These are phyloP conservation scores for Noctilio leporinus DNA, from an alignment of 2,113 vertebrate genomes.

Conservation along the genomic window DNA sequence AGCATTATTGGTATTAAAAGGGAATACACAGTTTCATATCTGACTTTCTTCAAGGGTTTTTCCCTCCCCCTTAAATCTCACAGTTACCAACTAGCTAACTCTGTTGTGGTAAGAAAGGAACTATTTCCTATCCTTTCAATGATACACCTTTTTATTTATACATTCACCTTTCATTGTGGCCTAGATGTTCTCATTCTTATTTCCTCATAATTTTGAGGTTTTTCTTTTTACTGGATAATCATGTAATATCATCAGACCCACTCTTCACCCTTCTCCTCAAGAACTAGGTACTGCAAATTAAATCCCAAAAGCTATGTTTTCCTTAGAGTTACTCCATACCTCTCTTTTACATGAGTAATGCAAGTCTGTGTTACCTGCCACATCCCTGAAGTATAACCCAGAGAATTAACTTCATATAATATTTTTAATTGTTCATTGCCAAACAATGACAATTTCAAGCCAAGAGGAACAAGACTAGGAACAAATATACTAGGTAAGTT, in stretches of 20 bases:
- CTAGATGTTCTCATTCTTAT: neutral
- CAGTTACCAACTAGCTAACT: neutral
- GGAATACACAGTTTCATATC: neutral
- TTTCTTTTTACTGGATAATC: neutral
- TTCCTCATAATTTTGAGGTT: neutral
- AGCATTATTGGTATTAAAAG: neutral
- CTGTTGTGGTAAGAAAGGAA: neutral
- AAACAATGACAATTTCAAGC: conserved; percentile 62
- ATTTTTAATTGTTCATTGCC: conserved; percentile 27
- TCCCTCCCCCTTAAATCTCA: neutral
- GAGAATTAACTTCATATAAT: conserved; percentile 35
- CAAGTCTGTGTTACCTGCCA: neutral
- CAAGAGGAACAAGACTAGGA: neutral
- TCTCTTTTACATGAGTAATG: conserved; percentile 16
- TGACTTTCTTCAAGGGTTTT: neutral
- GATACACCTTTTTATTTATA: neutral
- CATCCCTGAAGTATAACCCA: neutral
- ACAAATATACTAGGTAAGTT: neutral
- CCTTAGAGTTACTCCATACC: neutral
- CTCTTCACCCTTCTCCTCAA: neutral
- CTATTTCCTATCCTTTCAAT: neutral
- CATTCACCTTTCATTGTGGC: neutral
- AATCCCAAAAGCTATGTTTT: neutral
- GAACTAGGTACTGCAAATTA: neutral
- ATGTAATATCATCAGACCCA: neutral